Evolutionary conservation across 2,113 vertebrate species (phyloP).

Genomic region (Cranoglanis bouderius): DNA sequence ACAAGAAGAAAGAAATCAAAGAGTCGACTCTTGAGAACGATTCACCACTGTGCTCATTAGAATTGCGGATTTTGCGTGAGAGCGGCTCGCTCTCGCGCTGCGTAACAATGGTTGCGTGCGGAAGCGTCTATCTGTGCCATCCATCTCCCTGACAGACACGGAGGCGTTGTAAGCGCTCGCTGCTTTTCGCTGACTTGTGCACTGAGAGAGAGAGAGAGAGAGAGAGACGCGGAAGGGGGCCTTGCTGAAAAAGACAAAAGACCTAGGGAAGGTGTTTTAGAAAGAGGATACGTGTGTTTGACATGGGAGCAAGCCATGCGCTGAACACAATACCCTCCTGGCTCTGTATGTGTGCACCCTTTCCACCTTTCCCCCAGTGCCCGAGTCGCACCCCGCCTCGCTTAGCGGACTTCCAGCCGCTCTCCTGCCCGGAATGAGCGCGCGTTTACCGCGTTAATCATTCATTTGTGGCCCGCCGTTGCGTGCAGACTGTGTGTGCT

Average conservation of each 20-base stretch:
- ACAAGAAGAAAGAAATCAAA: background rate
- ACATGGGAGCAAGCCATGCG: slow-evolving; percentile 67
- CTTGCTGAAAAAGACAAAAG: background rate
- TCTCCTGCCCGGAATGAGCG: slow-evolving; percentile 21
- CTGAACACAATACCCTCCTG: slow-evolving; percentile 24
- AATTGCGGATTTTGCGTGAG: background rate
- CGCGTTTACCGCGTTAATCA: slow-evolving; percentile 74
- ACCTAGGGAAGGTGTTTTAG: slow-evolving; percentile 36
- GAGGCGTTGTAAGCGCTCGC: slow-evolving; percentile 57
- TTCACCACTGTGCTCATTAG: background rate
- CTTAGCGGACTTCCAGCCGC: slow-evolving; percentile 31
- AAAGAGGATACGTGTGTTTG: slow-evolving; percentile 66
- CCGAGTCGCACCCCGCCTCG: slow-evolving; percentile 34
- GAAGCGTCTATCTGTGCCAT: slow-evolving; percentile 72
- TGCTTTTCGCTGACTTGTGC: slow-evolving; percentile 43
- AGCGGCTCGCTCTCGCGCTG: background rate
- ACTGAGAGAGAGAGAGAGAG: background rate
- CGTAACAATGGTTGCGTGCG: slow-evolving; percentile 77
- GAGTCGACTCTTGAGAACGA: background rate
- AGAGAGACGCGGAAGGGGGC: background rate
- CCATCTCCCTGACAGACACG: slow-evolving; percentile 75
- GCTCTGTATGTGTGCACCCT: slow-evolving; percentile 1
- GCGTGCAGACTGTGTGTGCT: slow-evolving; percentile 82
- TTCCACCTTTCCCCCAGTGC: slow-evolving; percentile 47
- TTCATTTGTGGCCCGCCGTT: slow-evolving; percentile 65